Percentiles rank a stretch among this genome's conserved stretches.
Conservation (phyloP, 2,113 vertebrate species). For the Hyla sarda region DNA sequence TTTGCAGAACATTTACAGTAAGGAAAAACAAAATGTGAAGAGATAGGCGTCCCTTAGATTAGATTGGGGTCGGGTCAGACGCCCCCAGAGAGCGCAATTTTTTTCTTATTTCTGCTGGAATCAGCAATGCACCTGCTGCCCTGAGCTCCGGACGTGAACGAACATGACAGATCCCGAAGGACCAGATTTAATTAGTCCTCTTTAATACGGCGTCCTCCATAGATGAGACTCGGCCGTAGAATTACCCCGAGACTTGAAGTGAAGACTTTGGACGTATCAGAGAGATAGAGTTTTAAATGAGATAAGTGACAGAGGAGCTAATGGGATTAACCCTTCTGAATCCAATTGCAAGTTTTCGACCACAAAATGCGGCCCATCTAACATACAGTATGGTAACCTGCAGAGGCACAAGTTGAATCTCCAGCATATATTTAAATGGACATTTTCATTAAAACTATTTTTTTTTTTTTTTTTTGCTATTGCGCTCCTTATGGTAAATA, state of each 20-base stretch:
- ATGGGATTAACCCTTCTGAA: constrained; percentile 9
- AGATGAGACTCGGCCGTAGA: neutral
- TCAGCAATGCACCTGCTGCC: constrained; percentile 51
- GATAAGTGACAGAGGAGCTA: neutral
- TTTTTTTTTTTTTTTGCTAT: too few species aligned
- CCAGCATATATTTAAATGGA: too few species aligned
- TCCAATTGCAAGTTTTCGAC: neutral
- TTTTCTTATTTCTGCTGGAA: neutral
- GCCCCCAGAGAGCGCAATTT: neutral
- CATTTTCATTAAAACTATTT: too few species aligned
- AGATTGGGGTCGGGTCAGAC: constrained; percentile 24
- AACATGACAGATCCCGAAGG: constrained; percentile 32
- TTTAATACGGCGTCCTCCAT: constrained; percentile 36
- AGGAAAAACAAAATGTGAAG: neutral
- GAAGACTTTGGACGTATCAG: neutral
- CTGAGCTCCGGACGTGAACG: constrained; percentile 15
- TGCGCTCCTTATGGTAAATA: too few species aligned
- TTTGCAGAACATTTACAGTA: neutral
- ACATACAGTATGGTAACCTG: neutral
- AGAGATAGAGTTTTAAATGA: neutral
- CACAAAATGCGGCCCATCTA: too few species aligned
- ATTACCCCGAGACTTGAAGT: neutral
- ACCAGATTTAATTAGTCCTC: constrained; percentile 37
- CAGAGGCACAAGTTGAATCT: neutral
- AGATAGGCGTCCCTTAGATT: neutral